Evolutionary conservation across 2,888 invertebrate species (phyloP).

Genomic region (Chrysodeixis includens): DNA sequence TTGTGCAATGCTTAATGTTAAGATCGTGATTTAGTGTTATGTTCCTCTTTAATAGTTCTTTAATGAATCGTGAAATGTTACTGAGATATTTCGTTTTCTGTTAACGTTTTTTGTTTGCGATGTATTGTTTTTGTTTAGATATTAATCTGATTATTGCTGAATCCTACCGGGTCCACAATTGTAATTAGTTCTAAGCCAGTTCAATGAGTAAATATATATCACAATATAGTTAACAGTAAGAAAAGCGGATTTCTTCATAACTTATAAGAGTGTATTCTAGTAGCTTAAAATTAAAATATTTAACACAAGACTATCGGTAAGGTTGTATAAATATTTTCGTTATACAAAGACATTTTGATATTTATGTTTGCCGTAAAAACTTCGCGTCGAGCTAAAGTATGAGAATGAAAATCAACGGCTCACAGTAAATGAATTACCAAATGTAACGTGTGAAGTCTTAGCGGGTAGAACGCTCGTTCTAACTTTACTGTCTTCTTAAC

Average conservation of each 20-base stretch:
- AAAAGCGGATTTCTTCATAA: too few relatives aligned
- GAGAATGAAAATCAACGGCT: background rate
- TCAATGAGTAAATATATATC: too few relatives aligned
- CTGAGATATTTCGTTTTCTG: background rate
- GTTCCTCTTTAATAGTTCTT: background rate
- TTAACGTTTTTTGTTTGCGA: background rate
- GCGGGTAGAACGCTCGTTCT: background rate
- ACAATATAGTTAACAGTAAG: too few relatives aligned
- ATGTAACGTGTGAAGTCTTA: background rate
- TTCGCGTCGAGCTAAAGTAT: background rate
- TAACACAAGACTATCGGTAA: too few relatives aligned
- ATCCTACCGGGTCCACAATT: too few relatives aligned
- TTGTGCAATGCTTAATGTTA: slow-evolving; percentile 11
- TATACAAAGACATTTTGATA: too few relatives aligned
- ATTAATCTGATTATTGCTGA: too few relatives aligned
- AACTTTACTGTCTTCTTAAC: background rate
- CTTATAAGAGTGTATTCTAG: too few relatives aligned
- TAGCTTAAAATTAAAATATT: too few relatives aligned
- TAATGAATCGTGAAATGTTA: slow-evolving; percentile 2
- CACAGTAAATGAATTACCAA: background rate
- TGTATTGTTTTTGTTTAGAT: background rate
- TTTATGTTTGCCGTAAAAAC: background rate
- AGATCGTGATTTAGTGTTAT: slow-evolving; percentile 6
- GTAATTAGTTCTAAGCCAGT: too few relatives aligned
- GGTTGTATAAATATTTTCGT: too few relatives aligned